phyloP scores from a whole-genome alignment of 2,797 vertebrate genomes.

The Acanthurus leucopareius region DNA sequence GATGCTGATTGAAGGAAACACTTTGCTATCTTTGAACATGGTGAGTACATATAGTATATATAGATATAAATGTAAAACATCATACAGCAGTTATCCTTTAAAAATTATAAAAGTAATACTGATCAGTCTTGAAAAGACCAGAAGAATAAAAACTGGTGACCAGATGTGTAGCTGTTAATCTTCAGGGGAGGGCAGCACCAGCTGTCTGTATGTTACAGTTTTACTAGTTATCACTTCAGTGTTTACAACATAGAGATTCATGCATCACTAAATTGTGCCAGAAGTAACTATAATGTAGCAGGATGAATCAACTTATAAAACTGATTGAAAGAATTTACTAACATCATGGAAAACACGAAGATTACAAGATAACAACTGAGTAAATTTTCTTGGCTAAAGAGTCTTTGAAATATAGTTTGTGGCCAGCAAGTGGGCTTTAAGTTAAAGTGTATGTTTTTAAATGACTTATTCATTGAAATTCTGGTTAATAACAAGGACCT shows the following conservation, averaged over 20 bases:
- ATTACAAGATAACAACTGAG: not conserved
- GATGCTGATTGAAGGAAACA: conserved; percentile 37
- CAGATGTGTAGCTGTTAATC: conserved; percentile 42
- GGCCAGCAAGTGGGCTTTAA: too few relatives aligned
- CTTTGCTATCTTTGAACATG: conserved; percentile 9
- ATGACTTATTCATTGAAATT: too few relatives aligned
- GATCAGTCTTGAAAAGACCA: not conserved
- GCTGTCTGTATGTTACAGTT: conserved; percentile 3
- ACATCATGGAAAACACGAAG: too few relatives aligned
- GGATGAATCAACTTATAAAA: not conserved
- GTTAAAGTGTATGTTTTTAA: too few relatives aligned
- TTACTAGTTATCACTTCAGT: not conserved
- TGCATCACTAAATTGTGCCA: not conserved
- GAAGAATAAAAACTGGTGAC: conserved; percentile 3
- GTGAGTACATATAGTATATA: not conserved
- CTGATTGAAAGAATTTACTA: too few relatives aligned
- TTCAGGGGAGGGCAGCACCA: conserved; percentile 12
- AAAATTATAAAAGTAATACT: not conserved
- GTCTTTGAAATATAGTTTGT: too few relatives aligned
- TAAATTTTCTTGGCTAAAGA: not conserved
- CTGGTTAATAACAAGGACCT: too few relatives aligned
- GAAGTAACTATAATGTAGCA: not conserved
- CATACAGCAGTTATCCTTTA: not conserved
- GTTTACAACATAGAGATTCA: conserved; percentile 9
- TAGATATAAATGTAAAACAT: not conserved